phyloP scores from a whole-genome alignment of 2,113 vertebrate species.

The Oophaga pumilio region DNA sequence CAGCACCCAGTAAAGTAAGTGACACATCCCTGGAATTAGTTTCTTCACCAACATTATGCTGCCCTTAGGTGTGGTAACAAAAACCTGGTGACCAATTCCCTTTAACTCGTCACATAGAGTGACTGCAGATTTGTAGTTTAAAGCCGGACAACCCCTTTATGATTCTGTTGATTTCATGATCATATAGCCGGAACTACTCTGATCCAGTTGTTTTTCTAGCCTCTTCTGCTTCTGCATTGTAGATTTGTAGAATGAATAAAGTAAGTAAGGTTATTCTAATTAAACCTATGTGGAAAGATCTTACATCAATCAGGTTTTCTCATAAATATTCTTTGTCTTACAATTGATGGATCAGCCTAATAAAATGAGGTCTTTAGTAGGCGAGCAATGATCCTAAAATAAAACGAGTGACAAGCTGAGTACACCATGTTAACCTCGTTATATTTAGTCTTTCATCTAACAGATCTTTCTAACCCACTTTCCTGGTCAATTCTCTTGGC shows the following conservation, averaged over 20 bases:
- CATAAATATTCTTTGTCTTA: neutral
- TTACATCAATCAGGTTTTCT: neutral
- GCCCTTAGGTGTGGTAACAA: no score
- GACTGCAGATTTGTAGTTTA: no score
- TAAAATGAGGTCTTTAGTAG: neutral
- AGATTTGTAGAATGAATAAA: neutral
- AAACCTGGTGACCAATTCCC: no score
- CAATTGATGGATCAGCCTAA: neutral
- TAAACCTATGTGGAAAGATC: neutral
- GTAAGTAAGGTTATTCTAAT: neutral
- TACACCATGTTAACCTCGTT: neutral
- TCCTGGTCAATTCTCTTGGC: neutral
- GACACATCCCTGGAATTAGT: no score
- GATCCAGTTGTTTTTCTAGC: neutral
- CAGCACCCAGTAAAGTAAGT: no score
- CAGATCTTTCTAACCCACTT: constrained; percentile 9
- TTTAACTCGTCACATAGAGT: no score
- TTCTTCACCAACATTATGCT: no score
- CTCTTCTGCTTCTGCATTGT: neutral
- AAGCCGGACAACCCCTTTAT: no score
- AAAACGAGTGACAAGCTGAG: neutral
- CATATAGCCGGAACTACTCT: neutral
- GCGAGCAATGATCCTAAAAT: neutral
- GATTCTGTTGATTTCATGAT: no score
- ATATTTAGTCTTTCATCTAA: constrained; percentile 5